A percentile compares a stretch with the other conserved stretches of the same genome.
These are phyloP conservation scores for Calycopis cecrops DNA, from an alignment of 1,140 invertebrate species.

Conservation along the genomic window DNA sequence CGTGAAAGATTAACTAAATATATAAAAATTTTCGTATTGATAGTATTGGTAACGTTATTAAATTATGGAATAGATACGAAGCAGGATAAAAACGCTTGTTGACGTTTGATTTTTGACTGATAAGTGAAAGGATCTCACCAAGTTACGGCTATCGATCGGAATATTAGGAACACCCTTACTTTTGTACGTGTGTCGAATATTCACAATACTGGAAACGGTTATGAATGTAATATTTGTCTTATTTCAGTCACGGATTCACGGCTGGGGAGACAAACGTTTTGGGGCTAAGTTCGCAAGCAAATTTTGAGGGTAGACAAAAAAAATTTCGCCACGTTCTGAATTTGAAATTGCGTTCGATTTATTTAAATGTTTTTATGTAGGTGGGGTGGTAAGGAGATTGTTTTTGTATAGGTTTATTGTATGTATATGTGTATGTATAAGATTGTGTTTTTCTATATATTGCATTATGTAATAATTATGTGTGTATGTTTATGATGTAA, in stretches of 20 bases:
- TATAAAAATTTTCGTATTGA: no score
- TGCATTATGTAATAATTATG: no score
- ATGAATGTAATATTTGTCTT: conserved; percentile 23
- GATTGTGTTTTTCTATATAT: no score
- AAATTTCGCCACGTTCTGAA: conserved; percentile 28
- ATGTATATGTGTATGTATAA: no score
- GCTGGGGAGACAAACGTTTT: conserved; percentile 45
- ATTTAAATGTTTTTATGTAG: no score
- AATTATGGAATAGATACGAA: no score
- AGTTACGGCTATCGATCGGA: not conserved
- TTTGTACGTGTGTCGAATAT: conserved; percentile 4
- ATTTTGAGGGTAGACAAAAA: conserved; percentile 38
- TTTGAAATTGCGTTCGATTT: conserved; percentile 23
- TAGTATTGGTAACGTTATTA: no score
- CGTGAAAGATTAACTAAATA: no score
- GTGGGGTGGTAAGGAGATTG: not conserved
- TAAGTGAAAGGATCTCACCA: no score
- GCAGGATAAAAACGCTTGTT: no score
- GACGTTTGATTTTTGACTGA: no score
- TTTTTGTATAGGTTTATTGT: conserved; percentile 7
- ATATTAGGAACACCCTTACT: conserved; percentile 5
- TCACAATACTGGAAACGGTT: not conserved
- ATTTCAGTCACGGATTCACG: conserved; percentile 52
- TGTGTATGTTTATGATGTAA: no score
- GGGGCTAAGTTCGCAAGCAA: conserved; percentile 38